Evolutionary conservation across 2,113 vertebrate species (phyloP), one percentile per base, ranked within the genome.

Genomic region (Stercorarius parasiticus): DNA sequence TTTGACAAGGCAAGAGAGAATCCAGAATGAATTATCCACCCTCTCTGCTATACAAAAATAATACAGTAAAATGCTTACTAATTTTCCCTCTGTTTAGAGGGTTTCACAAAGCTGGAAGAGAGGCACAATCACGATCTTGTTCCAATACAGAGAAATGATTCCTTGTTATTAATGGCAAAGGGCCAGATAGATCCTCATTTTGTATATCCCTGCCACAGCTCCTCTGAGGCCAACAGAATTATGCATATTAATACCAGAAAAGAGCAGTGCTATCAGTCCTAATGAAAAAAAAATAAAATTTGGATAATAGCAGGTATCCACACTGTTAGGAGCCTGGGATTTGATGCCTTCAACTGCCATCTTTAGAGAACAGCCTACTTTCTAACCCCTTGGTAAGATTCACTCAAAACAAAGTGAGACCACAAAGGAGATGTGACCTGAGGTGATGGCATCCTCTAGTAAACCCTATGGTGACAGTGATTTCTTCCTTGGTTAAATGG

Each of bases 111-210:
- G 50, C 88, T 92, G 64, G 22, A 26, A 10, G n/a, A 93, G 89
- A 93, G 81, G 45, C 88, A 83, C 76, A 88, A 74, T 95, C 82
- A 90, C n/a, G 77, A 49, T 93, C 76, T 93, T 88, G 80, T 94
- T 97, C 79, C 62, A 92, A 78, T 74, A 93, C 15, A 86, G 88
- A 93, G 65, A 92, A 94, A 92, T 64, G 9, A 76, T 79, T 90
- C 86, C 56, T 74, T 92, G 52, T 95, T 93, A 88, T 90, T 95
- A 90, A 88, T 87, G 95, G 85, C 88, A 92, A 83, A 92, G 45
- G 62, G 79, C 79, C 92, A 95, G 76, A 66, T n/a, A 82, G 77
- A 61, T 89, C 85, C 42, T 95, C 23, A 6, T 83, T 90, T 83
- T 80, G 38, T 83, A 19, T 66, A 80, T 82, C n/a, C 50, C 53